phyloP scores from a whole-genome alignment of 2,888 invertebrate species.

The Hydroisotoma schaefferi region DNA sequence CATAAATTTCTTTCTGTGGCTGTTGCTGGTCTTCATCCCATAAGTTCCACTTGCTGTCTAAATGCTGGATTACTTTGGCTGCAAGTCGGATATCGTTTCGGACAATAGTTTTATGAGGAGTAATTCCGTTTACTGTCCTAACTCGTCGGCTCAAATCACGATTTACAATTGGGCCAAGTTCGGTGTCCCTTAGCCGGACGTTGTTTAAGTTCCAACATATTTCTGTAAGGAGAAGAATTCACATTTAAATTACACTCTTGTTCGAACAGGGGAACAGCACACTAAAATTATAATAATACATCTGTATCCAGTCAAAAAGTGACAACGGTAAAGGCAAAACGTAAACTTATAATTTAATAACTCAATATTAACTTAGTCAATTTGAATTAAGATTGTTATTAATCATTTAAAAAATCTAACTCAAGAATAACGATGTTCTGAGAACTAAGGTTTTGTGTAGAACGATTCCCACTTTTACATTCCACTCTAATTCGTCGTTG shows the following conservation, averaged over 20 bases:
- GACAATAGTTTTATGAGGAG: constrained; percentile 81
- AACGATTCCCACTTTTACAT: too few species aligned
- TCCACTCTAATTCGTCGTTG: too few species aligned
- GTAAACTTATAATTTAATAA: too few species aligned
- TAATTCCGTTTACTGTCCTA: constrained; percentile 84
- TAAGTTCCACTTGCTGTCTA: constrained; percentile 77
- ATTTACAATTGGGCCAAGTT: constrained; percentile 93
- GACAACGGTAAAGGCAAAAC: too few species aligned
- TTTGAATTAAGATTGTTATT: constrained; percentile 3
- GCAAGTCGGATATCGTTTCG: constrained; percentile 88
- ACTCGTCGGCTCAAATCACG: constrained; percentile 91
- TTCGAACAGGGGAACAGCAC: too few species aligned
- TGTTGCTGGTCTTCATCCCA: constrained; percentile 61
- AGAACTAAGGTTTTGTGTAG: too few species aligned
- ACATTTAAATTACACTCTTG: too few species aligned
- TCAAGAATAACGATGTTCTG: too few species aligned
- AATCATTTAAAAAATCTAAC: not conserved
- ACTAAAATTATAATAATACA: too few species aligned
- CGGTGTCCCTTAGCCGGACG: constrained; percentile 85
- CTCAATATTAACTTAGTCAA: too few species aligned
- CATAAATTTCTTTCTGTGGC: constrained; percentile 52
- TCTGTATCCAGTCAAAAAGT: too few species aligned
- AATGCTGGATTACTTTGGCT: constrained; percentile 83
- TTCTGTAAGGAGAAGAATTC: too few species aligned
- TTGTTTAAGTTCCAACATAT: constrained; percentile 99